Evolutionary conservation across 2,797 vertebrate genomes (phyloP).

Genomic region (Helostoma temminkii): DNA sequence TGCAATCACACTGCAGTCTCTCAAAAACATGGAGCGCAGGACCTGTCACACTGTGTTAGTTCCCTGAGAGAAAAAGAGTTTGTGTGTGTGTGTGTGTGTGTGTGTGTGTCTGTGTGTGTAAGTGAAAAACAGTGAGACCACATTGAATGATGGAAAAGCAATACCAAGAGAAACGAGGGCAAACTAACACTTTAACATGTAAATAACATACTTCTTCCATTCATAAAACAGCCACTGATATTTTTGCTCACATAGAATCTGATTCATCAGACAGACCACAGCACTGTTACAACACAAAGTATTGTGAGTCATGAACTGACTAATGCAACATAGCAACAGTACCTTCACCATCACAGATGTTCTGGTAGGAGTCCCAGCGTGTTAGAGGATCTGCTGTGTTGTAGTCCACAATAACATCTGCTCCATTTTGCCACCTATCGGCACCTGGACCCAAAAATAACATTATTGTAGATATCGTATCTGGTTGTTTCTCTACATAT

Average conservation of each 20-base stretch:
- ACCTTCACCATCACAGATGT: constrained; percentile 92
- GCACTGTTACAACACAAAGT: background rate
- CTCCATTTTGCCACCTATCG: constrained; percentile 88
- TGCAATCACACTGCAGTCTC: constrained; percentile 37
- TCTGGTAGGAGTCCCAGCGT: constrained; percentile 96
- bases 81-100: constrained; percentile 4
- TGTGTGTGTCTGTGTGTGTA: constrained; percentile 13
- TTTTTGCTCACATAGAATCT: constrained; percentile 6
- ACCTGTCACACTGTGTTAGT: constrained; percentile 11
- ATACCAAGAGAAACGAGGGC: background rate
- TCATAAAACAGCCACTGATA: constrained; percentile 24
- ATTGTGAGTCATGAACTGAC: constrained; percentile 35
- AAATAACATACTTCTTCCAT: constrained; percentile 17
- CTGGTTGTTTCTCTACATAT: background rate
- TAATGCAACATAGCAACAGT: constrained; percentile 34
- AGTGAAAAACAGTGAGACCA: constrained; percentile 8
- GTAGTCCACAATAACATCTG: constrained; percentile 90
- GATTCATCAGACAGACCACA: constrained; percentile 20
- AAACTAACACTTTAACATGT: background rate
- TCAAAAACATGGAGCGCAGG: constrained; percentile 13
- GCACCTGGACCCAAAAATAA: constrained; percentile 60
- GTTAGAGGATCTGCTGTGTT: constrained; percentile 90
- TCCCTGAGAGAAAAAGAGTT: constrained; percentile 5
- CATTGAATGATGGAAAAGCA: background rate
- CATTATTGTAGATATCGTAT: constrained; percentile 11